These are phyloP conservation scores for Emydocephalus ijimae DNA, from an alignment of 2,113 vertebrate species.

Conservation along the genomic window DNA sequence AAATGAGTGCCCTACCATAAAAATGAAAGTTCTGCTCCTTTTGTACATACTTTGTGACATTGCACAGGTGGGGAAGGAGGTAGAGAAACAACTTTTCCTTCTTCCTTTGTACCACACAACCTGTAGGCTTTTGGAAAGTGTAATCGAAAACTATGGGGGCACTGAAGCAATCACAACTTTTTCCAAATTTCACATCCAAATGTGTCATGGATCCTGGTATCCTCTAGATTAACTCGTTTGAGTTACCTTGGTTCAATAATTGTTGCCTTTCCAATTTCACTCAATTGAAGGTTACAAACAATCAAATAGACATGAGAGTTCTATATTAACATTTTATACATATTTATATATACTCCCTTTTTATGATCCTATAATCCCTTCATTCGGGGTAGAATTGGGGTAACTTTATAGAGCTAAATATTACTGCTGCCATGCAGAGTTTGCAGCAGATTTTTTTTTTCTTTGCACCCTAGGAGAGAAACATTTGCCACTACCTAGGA, in stretches of 20 bases:
- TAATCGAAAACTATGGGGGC: neutral
- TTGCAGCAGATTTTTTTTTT: neutral
- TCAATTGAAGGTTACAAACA: neutral
- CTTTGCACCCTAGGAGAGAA: neutral
- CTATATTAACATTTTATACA: neutral
- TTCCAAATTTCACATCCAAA: too few relatives aligned
- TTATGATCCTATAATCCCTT: neutral
- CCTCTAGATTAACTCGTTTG: neutral
- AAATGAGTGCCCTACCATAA: neutral
- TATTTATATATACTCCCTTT: neutral
- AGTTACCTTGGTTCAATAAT: neutral
- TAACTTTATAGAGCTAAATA: neutral
- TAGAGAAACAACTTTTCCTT: neutral
- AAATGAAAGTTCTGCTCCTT: neutral
- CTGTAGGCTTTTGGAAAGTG: neutral
- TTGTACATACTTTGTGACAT: neutral
- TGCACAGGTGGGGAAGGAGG: neutral
- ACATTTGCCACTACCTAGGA: neutral
- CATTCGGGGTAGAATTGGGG: neutral
- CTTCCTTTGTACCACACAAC: neutral
- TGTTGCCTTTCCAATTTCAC: neutral
- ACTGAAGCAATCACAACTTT: neutral
- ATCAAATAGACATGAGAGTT: neutral
- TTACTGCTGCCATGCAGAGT: neutral
- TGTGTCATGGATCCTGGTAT: neutral